Evolutionary conservation across 1,140 invertebrate genomes (phyloP).

Genomic region (Drosophila repleta): DNA sequence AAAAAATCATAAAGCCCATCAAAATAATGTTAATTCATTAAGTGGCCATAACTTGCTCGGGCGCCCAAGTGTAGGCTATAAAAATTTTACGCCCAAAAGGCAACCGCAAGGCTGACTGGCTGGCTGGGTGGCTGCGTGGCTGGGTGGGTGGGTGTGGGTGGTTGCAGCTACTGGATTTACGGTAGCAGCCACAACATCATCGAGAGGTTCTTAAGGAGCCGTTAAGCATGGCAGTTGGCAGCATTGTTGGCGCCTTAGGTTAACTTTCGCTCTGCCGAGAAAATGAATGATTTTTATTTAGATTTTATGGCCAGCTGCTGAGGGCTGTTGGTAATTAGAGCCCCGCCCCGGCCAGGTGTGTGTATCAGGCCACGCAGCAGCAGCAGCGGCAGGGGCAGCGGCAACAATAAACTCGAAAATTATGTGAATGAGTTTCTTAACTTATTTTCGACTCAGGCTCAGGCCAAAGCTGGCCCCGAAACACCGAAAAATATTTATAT

Average conservation of each 20-base stretch:
- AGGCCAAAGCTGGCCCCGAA: background rate
- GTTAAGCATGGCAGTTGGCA: conserved; percentile 44
- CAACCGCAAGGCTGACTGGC: conserved; percentile 27
- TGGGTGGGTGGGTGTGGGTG: background rate
- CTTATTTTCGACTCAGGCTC: conserved; percentile 64
- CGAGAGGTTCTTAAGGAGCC: conserved; percentile 21
- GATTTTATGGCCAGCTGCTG: conserved; percentile 67
- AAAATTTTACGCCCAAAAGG: conserved; percentile 77
- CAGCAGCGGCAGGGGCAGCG: conserved; percentile 36
- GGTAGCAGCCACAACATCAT: conserved; percentile 16
- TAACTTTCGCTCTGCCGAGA: conserved; percentile 6
- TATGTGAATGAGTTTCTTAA: conserved; percentile 82
- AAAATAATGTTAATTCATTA: conserved; percentile 83
- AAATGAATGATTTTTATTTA: conserved; percentile 81
- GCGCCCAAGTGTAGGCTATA: conserved; percentile 80
- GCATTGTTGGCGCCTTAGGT: conserved; percentile 27
- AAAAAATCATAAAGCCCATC: conserved; percentile 80
- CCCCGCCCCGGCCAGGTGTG: conserved; percentile 66
- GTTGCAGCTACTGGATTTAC: conserved; percentile 15
- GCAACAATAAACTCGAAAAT: conserved; percentile 77
- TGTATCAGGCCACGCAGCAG: conserved; percentile 52
- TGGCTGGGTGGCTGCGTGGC: background rate
- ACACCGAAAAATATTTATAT: background rate
- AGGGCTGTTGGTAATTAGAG: conserved; percentile 68
- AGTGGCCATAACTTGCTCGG: conserved; percentile 77